Conservation (phyloP, 1,140 invertebrate genomes). For the Zaprionus camerounensis region DNA sequence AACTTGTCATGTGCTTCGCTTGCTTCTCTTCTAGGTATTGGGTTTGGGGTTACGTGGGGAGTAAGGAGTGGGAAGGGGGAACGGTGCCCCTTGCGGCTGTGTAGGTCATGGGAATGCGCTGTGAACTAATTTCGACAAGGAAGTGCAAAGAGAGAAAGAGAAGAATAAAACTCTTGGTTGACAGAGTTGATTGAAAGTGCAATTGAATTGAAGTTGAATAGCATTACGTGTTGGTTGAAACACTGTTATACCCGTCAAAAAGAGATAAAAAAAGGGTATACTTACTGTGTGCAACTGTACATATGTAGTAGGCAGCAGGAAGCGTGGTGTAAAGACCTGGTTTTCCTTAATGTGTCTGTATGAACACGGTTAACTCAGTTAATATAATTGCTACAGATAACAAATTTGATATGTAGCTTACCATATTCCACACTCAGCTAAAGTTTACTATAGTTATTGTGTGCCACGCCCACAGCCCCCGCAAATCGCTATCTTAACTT, state of each 20-base stretch:
- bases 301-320: neutral
- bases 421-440: fast-evolving
- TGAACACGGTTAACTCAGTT: neutral
- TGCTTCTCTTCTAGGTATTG: slow-evolving; percentile 8
- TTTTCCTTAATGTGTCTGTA: neutral
- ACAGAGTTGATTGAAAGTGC: slow-evolving; percentile 12
- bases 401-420: neutral
- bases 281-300: neutral
- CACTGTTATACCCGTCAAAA: neutral
- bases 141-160: neutral
- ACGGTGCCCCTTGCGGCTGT: neutral
- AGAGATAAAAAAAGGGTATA: neutral
- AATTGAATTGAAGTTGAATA: slow-evolving; percentile 13
- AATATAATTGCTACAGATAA: neutral
- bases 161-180: neutral
- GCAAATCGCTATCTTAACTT: no score
- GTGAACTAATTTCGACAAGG: slow-evolving; percentile 64
- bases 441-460: neutral
- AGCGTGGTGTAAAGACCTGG: no score
- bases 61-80: neutral
- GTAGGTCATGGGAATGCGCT: slow-evolving; percentile 55
- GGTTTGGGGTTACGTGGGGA: slow-evolving; percentile 22
- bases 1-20: slow-evolving; percentile 30
- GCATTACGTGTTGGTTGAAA: neutral
- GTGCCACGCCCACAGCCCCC: neutral